Evolutionary conservation across 2,888 invertebrate genomes (phyloP).

Genomic region (Glaucopsyche alexis): DNA sequence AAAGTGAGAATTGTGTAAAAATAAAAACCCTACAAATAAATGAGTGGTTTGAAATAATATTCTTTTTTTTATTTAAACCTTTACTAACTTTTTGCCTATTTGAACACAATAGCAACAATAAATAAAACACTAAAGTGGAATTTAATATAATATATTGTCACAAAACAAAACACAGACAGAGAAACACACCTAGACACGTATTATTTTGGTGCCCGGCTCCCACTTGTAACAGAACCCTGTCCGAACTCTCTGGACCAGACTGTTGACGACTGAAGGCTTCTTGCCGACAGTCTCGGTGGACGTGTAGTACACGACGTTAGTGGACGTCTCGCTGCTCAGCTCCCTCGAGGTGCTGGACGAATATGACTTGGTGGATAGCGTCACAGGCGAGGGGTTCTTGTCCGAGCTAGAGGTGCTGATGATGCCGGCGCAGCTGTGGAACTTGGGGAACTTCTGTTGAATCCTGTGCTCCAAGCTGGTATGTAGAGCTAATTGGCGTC

Average conservation of each 20-base stretch:
- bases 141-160: conserved; percentile 26
- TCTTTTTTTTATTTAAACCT: conserved; percentile 21
- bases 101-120: neutral
- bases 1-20: conserved; percentile 49
- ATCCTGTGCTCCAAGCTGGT: conserved; percentile 55
- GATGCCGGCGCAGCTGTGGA: conserved; percentile 57
- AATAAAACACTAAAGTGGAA: neutral
- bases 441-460: conserved; percentile 57
- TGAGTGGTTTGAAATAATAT: conserved; percentile 56
- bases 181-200: conserved; percentile 50
- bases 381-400: conserved; percentile 32
- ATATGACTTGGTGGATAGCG: neutral
- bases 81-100: neutral
- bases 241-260: conserved; percentile 47
- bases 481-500: conserved; percentile 61
- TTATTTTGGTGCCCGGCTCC: conserved; percentile 66
- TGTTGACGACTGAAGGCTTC: conserved; percentile 48
- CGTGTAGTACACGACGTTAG: conserved; percentile 57
- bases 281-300: conserved; percentile 51
- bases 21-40: conserved; percentile 57
- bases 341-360: conserved; percentile 39
- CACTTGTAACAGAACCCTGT: conserved; percentile 55
- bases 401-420: conserved; percentile 42
- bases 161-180: conserved; percentile 43
- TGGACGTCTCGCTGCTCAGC: conserved; percentile 53